These are phyloP conservation scores for Tetramorium parvispinum DNA, from an alignment of 1,140 invertebrate genomes.

Conservation along the genomic window DNA sequence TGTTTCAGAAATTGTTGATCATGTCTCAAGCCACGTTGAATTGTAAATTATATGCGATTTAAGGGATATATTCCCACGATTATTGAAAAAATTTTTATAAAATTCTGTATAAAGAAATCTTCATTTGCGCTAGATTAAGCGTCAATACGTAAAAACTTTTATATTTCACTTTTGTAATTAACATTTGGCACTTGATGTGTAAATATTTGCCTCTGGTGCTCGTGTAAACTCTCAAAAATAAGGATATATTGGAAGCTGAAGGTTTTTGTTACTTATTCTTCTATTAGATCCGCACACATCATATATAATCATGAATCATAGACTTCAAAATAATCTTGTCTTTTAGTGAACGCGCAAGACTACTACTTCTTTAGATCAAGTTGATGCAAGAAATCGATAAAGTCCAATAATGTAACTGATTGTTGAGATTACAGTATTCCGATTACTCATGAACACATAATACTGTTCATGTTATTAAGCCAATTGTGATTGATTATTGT, in stretches of 20 bases:
- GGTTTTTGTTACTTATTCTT: slow-evolving; percentile 30
- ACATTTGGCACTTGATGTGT: slow-evolving; percentile 20
- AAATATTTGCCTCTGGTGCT: slow-evolving; percentile 50
- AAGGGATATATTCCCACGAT: neutral
- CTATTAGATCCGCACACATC: slow-evolving; percentile 8
- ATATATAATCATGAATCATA: neutral
- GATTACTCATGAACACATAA: slow-evolving; percentile 25
- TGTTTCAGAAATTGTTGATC: slow-evolving; percentile 74
- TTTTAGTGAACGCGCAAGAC: neutral
- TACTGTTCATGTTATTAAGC: slow-evolving; percentile 39
- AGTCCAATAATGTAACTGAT: slow-evolving; percentile 1
- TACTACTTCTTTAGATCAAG: neutral
- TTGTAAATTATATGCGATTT: slow-evolving; percentile 70
- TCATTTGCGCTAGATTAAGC: neutral
- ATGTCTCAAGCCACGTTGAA: slow-evolving; percentile 79
- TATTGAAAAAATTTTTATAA: slow-evolving; percentile 38
- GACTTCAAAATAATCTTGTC: neutral
- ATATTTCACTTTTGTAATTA: slow-evolving; percentile 41
- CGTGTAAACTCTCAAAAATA: slow-evolving; percentile 37
- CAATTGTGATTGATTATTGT: slow-evolving; percentile 78
- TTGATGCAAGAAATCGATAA: neutral
- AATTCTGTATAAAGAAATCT: slow-evolving; percentile 32
- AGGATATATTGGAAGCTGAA: slow-evolving; percentile 30
- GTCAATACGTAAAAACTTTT: neutral
- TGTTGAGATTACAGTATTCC: slow-evolving; percentile 54